A percentile compares a stretch with the other conserved stretches of the same genome.
These are phyloP conservation scores for Himalopsyche japonica DNA, from an alignment of 2,888 invertebrate genomes.

Conservation along the genomic window DNA sequence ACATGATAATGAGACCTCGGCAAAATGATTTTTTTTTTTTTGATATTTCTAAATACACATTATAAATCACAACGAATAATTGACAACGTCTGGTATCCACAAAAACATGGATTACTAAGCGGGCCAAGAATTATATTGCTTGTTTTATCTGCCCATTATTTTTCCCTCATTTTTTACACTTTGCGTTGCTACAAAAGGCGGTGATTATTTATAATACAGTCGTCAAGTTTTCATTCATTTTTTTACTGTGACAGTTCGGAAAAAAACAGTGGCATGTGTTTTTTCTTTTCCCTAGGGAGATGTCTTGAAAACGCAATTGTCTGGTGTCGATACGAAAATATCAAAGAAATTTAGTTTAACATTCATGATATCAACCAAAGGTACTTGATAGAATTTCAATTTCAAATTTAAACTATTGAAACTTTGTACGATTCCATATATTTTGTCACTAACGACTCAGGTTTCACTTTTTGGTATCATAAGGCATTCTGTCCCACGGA, in stretches of 20 bases:
- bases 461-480: too few species aligned
- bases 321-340: too few species aligned
- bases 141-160: neutral
- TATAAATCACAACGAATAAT: neutral
- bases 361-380: too few species aligned
- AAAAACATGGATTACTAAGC: neutral
- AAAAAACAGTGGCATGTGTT: neutral
- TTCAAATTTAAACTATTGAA: too few species aligned
- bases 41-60: neutral
- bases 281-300: too few species aligned
- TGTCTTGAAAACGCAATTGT: too few species aligned
- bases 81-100: neutral
- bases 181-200: neutral
- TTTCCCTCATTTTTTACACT: neutral
- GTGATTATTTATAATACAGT: neutral
- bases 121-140: neutral
- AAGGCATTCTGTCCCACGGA: too few species aligned
- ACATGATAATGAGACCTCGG: neutral
- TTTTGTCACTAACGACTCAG: too few species aligned
- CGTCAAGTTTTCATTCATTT: neutral
- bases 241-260: neutral
- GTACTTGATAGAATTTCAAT: too few species aligned
- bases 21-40: neutral
- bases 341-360: too few species aligned
- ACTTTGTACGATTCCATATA: too few species aligned